Evolutionary conservation across 2,113 vertebrate genomes (phyloP), one percentile per base, ranked within the genome.

Genomic region (Rhipidura dahli): DNA sequence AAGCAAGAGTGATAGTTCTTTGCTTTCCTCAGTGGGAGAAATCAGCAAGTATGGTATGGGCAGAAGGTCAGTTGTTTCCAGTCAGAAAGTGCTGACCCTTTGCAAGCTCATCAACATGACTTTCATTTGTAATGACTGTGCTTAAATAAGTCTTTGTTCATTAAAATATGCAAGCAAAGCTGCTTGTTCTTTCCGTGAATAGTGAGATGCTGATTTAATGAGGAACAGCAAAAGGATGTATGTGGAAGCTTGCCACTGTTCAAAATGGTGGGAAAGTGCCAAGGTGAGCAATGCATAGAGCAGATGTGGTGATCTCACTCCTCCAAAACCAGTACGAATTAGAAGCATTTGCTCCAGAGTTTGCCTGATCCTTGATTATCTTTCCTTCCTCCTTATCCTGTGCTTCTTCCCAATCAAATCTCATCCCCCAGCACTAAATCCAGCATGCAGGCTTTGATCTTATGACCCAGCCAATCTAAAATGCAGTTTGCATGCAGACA

Each of bases 111-210:
- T 95, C 95, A 96, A 66, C 66, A 94, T 96, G 89, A 82, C 77
- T 97, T 96, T 94, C 77, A 83, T 93, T 97, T 96, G 93, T 96
- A 97, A 96, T 87, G 91, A 95, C 94, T 95, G 35, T 86, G 85
- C 94, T 95, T 97, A 95, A 96, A 83, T 84, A 95, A 94, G 89
- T 92, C 94, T 96, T 97, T 96, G 94, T 97, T 96, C 87, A 76
- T 94, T 94, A 91, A 93, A 96, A 96, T 94, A 93, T 95, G 91
- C 95, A 96, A 95, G 84, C 93, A 93, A 96, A 97, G 91, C 95
- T 96, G 63, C 84, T 91, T 65, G 66, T 89, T 93, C 61, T 95
- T 90, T 90, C 89, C 0, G 2, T 72, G 90, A 93, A 76, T 72
- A 95, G 84, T 2, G 5, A 91, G 82, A 76, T 94, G 82, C 84